These are phyloP conservation scores for Sylvia atricapilla DNA, from an alignment of 2,113 vertebrate species.

Conservation along the genomic window DNA sequence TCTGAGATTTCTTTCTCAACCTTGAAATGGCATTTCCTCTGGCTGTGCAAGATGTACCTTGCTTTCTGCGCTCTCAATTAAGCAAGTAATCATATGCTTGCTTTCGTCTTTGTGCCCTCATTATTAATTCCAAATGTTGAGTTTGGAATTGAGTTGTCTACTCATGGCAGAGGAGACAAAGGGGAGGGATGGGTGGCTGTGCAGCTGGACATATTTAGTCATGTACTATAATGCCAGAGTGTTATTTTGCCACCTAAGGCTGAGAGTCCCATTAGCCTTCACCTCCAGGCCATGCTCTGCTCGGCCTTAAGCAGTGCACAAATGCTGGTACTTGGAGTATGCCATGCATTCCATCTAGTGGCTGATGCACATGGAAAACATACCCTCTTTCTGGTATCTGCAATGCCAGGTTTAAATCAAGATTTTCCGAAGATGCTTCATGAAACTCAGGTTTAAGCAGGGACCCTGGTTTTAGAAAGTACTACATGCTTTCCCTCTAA, in stretches of 20 bases:
- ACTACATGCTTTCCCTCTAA: neutral
- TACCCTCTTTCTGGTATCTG: neutral
- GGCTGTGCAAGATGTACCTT: neutral
- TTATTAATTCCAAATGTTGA: constrained; percentile 7
- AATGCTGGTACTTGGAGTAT: neutral
- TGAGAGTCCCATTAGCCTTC: neutral
- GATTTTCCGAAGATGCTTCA: neutral
- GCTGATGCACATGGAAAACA: neutral
- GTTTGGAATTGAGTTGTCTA: neutral
- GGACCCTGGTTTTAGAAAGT: neutral
- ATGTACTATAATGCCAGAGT: neutral
- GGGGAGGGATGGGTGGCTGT: neutral
- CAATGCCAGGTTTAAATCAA: neutral
- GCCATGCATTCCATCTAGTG: neutral
- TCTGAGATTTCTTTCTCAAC: constrained; percentile 23
- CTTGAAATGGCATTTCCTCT: neutral
- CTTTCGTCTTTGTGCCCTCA: neutral
- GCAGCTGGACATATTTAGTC: neutral
- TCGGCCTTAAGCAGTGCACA: neutral
- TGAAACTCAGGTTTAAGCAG: neutral
- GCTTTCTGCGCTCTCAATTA: neutral
- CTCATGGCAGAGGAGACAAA: neutral
- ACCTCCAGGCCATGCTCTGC: neutral
- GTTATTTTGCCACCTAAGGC: neutral
- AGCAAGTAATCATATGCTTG: neutral